These are phyloP conservation scores for Alethe castanea DNA, from an alignment of 2,113 vertebrate species.

Conservation along the genomic window DNA sequence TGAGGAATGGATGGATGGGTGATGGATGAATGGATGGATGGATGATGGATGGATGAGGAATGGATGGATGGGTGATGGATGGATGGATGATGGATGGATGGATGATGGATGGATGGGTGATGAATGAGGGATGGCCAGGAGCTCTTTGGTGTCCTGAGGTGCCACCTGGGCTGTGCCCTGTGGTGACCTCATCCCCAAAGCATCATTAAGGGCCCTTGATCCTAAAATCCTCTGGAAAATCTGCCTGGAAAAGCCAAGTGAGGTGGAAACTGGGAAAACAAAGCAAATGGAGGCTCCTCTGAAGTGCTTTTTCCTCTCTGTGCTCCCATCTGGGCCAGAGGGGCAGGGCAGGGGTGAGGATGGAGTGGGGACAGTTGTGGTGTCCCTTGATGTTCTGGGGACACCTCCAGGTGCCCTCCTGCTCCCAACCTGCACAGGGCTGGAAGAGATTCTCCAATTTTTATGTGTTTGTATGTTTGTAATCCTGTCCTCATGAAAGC, in stretches of 20 bases:
- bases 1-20: no score
- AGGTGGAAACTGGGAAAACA: not conserved
- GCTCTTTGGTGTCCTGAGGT: not conserved
- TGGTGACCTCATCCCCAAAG: not conserved
- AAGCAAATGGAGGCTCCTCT: slow-evolving; percentile 24
- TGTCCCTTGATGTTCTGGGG: not conserved
- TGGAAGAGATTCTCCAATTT: not conserved
- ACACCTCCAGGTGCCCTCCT: not conserved
- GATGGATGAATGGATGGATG: not conserved
- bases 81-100: not conserved
- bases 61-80: no score
- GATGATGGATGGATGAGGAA: not conserved
- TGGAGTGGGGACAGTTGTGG: fast-evolving
- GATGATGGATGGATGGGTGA: no score
- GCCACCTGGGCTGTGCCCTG: not conserved
- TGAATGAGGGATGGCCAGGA: not conserved
- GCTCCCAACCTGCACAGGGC: not conserved
- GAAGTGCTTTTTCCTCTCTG: not conserved
- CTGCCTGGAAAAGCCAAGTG: slow-evolving; percentile 34
- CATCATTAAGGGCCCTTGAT: not conserved
- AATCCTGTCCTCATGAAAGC: fast-evolving
- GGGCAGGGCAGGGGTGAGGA: not conserved
- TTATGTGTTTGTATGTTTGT: fast-evolving
- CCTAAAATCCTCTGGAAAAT: slow-evolving; percentile 65
- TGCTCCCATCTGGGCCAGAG: not conserved